Evolutionary conservation across 2,797 vertebrate genomes (phyloP).

Genomic region (Hydrolagus colliei): DNA sequence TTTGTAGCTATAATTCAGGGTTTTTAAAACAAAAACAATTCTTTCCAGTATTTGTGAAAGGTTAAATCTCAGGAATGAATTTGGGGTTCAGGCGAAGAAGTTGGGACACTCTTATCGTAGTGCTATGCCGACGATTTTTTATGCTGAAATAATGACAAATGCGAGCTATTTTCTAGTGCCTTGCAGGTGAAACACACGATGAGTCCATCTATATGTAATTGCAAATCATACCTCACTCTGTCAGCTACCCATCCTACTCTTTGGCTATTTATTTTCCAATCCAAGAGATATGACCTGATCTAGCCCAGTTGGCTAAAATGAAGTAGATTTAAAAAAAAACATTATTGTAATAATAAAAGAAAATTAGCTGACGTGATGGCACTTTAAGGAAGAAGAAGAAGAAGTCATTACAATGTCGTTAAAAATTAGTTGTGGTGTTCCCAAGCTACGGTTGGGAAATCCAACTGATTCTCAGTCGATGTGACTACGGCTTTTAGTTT

Average conservation of each 20-base stretch:
- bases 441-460: neutral
- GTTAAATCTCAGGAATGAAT: conserved; percentile 26
- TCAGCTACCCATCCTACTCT: neutral
- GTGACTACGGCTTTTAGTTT: neutral
- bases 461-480: neutral
- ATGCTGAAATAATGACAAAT: conserved; percentile 58
- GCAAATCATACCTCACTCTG: neutral
- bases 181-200: conserved; percentile 59
- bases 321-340: neutral
- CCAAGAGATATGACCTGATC: neutral
- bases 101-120: conserved; percentile 21
- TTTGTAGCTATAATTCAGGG: neutral
- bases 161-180: conserved; percentile 89
- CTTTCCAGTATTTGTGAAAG: conserved; percentile 7
- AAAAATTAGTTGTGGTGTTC: neutral
- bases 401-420: neutral
- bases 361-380: neutral
- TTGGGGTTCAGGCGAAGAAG: neutral
- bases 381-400: neutral
- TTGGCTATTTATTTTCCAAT: conserved; percentile 21
- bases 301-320: neutral
- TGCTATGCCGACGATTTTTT: conserved; percentile 14
- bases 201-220: conserved; percentile 36
- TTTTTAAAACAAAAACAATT: neutral
- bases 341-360: neutral